phyloP scores from a whole-genome alignment of 1,140 invertebrate species.

The Brachionus plicatilis region DNA sequence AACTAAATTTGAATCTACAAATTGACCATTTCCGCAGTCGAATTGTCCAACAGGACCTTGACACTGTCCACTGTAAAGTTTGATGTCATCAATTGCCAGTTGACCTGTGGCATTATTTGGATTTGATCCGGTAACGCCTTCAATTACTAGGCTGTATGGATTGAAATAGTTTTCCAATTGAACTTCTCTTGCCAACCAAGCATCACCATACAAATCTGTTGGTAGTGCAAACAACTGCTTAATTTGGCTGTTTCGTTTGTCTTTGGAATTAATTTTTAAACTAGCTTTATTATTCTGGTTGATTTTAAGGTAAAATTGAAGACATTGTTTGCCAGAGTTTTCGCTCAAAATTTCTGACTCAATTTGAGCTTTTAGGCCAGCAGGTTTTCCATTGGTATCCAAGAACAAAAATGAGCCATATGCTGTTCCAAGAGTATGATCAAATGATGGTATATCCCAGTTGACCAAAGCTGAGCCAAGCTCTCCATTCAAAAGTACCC shows the following conservation, averaged over 20 bases:
- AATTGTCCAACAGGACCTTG: constrained; percentile 39
- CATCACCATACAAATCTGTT: neutral
- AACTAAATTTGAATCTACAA: constrained; percentile 42
- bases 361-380: neutral
- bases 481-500: constrained; percentile 12
- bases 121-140: constrained; percentile 41
- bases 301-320: constrained; percentile 22
- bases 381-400: neutral
- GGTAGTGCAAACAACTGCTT: neutral
- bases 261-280: neutral
- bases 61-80: constrained; percentile 43
- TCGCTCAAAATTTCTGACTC: constrained; percentile 13
- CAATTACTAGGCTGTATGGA: constrained; percentile 5
- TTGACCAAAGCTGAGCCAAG: neutral
- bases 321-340: neutral
- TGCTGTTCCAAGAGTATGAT: constrained; percentile 21
- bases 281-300: constrained; percentile 7
- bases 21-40: constrained; percentile 44
- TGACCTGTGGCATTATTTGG: constrained; percentile 43
- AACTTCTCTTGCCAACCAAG: neutral
- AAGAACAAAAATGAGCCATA: constrained; percentile 3
- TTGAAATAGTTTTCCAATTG: neutral
- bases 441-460: constrained; percentile 44
- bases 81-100: constrained; percentile 47
- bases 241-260: neutral